Evolutionary conservation across 2,888 invertebrate genomes (phyloP), one percentile per base, ranked within the genome.

Genomic region (Pomacea canaliculata): DNA sequence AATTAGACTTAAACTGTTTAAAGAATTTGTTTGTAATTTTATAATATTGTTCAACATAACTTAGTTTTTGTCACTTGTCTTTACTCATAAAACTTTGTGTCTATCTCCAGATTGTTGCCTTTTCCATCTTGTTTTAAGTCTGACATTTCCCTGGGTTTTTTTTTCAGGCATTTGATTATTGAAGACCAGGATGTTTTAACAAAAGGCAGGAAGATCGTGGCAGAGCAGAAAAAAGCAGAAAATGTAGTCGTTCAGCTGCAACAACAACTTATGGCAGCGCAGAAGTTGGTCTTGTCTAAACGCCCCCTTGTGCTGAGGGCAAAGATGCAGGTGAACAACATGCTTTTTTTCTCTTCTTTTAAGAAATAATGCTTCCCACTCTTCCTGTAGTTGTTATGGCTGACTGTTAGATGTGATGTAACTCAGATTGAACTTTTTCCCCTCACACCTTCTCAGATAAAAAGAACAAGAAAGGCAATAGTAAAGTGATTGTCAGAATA

Each of bases 241-340:
- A 76, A 77, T n/a, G 85, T 84, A 56, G 82, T 84, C 12, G 79
- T 80, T 51, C 83, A 82, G 68, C 73, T 87, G 12, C 80, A 76
- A 27, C 84, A 86, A 75, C 85, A 87, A 76, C 79, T 86, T 49
- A 76, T 79, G n/a, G 84, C 85, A 66, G 84, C 86, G 2, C 84
- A 85, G 72, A 84, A 82, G 65, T 77, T 86, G 13, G 79, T 81
- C n/a, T 63, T 71, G 5, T 83, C 82, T 19, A 84, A 84, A 67
- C 84, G 80, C 65, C 79, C 82, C 13, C 83, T 84, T 70, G 83
- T 84, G 65, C 84, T 84, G 65, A 85, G 82, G 69, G 79, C 82
- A n/a, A 83, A 85, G 62, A 80, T 82, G 78, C 83, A 87, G 84
- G 70, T 70, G 2, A 10, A 60, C 23, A 37, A 23, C 56, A 18